Conservation (phyloP, 2,113 vertebrate species). For the Tupaia tana region DNA sequence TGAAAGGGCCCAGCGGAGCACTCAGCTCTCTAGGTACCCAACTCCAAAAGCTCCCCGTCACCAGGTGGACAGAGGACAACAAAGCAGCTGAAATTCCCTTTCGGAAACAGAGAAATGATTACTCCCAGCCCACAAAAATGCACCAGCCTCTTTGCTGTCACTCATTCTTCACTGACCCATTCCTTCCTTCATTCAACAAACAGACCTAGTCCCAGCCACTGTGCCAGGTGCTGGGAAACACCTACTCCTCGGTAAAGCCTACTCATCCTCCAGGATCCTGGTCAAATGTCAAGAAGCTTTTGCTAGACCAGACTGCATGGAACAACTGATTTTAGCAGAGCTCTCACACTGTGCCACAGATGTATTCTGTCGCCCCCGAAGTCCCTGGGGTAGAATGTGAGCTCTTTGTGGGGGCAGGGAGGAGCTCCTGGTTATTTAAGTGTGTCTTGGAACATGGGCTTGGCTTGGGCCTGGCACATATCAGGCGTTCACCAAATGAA, state of each 20-base stretch:
- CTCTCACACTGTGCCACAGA: neutral
- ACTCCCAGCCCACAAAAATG: conserved; percentile 3
- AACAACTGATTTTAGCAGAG: conserved; percentile 13
- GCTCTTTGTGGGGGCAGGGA: neutral
- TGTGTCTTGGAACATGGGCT: conserved; percentile 11
- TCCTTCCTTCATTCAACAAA: neutral
- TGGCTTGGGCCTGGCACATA: neutral
- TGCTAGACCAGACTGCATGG: neutral
- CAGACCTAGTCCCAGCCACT: neutral
- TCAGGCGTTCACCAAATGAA: conserved; percentile 14
- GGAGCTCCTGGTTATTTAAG: neutral
- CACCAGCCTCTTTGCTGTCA: neutral
- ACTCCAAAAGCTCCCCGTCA: conserved; percentile 49
- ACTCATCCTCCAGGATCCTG: neutral
- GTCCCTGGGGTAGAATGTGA: neutral
- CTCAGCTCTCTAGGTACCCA: conserved; percentile 16
- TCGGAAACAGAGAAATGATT: conserved; percentile 20
- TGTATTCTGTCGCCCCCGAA: neutral
- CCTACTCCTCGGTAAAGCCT: conserved; percentile 17
- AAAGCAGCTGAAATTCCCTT: conserved; percentile 54
- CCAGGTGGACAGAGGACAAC: conserved; percentile 34
- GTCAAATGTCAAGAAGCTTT: conserved; percentile 37
- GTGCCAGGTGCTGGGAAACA: neutral
- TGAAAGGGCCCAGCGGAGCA: conserved; percentile 37
- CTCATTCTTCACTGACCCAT: neutral